Conservation (phyloP, 2,113 vertebrate genomes). For the Myotis davidii region DNA sequence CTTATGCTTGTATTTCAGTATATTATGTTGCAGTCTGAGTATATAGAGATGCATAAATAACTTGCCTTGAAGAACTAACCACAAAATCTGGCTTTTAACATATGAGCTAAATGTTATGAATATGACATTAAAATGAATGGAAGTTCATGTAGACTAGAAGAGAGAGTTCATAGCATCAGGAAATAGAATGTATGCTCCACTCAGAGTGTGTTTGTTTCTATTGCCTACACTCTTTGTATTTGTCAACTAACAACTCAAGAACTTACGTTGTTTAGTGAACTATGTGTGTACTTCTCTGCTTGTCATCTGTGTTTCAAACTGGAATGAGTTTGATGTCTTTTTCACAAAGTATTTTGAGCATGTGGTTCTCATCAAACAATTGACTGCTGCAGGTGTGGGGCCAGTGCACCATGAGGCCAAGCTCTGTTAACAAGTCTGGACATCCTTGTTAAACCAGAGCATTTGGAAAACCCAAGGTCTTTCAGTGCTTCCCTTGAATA, state of each 20-base stretch:
- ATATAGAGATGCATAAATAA: background rate
- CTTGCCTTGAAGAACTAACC: background rate
- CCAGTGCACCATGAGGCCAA: background rate
- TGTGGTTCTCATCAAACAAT: background rate
- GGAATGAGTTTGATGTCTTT: background rate
- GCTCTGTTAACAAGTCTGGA: background rate
- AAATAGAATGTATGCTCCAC: background rate
- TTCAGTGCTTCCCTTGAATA: background rate
- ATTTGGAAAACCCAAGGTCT: background rate
- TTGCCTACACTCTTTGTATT: background rate
- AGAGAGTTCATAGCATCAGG: background rate
- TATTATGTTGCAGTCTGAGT: background rate
- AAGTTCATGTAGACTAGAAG: background rate
- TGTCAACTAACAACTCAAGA: background rate
- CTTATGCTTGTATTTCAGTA: background rate
- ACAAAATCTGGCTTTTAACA: slow-evolving; percentile 10
- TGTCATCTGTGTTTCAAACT: background rate
- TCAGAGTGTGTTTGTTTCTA: background rate
- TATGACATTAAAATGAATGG: background rate
- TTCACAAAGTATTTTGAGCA: background rate
- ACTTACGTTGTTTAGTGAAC: background rate
- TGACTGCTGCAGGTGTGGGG: background rate
- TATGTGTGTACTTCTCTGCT: background rate
- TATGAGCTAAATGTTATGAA: background rate
- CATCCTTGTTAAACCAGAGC: background rate